Conservation (phyloP, 2,797 vertebrate species). For the Crenuchus spilurus region DNA sequence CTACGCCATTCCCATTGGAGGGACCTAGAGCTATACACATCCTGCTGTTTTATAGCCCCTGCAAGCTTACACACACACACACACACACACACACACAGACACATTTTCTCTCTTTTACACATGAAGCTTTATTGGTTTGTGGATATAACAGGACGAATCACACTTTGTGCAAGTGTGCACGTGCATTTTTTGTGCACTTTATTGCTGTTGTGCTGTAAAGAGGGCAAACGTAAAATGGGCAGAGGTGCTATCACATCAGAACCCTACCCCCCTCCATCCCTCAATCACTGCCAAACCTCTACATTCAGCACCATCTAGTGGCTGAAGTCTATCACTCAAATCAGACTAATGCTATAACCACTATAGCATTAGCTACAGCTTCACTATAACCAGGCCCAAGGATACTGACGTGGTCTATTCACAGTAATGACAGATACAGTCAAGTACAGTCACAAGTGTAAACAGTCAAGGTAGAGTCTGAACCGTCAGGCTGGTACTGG, state of each 20-base stretch:
- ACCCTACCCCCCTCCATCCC: slow-evolving; percentile 19
- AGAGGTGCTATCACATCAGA: slow-evolving; percentile 33
- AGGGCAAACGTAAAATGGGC: slow-evolving; percentile 36
- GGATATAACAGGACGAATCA: not conserved
- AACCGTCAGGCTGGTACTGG: too few species aligned
- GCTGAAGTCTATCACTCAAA: slow-evolving; percentile 51
- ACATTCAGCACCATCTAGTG: slow-evolving; percentile 83
- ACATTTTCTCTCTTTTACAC: not conserved
- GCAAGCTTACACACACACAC: slow-evolving; percentile 55
- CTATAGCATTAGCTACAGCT: not conserved
- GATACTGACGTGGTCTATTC: too few species aligned
- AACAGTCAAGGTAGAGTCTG: too few species aligned
- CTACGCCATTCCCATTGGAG: slow-evolving; percentile 70
- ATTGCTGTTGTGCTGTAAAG: slow-evolving; percentile 39
- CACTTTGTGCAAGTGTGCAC: slow-evolving; percentile 10
- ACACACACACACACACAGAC: slow-evolving; percentile 1
- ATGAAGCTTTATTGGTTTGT: slow-evolving; percentile 9
- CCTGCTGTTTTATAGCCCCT: slow-evolving; percentile 74
- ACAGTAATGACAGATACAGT: too few species aligned
- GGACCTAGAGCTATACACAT: slow-evolving; percentile 68
- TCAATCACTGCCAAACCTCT: slow-evolving; percentile 68
- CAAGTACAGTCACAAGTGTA: too few species aligned
- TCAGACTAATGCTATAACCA: too few species aligned
- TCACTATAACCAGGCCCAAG: not conserved
- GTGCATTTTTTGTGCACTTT: slow-evolving; percentile 9